A percentile compares a stretch with the other conserved stretches of the same genome.
These are phyloP conservation scores for Myotis vivesi DNA, from an alignment of 2,797 vertebrate species.

Conservation along the genomic window DNA sequence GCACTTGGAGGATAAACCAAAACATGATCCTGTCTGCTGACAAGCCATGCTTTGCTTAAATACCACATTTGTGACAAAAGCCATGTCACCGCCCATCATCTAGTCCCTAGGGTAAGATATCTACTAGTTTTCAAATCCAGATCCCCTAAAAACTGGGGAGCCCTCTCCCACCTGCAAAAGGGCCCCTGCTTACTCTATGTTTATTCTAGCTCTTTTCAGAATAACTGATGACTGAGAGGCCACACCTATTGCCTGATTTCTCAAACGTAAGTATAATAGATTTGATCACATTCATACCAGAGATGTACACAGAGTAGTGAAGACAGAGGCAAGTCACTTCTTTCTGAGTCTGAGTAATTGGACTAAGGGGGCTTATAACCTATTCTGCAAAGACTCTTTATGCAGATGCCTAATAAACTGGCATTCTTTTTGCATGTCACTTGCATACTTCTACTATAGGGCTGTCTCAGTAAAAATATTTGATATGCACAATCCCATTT, in stretches of 20 bases:
- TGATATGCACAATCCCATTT: not conserved
- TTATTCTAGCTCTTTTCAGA: not conserved
- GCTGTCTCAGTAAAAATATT: not conserved
- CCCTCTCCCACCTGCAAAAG: not conserved
- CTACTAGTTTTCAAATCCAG: not conserved
- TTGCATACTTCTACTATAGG: not conserved
- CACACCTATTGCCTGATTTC: not conserved
- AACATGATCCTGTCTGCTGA: not conserved
- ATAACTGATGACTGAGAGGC: not conserved
- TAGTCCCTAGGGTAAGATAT: not conserved
- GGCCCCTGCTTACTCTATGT: not conserved
- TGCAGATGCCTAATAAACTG: not conserved
- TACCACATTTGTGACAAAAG: not conserved
- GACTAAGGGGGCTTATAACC: not conserved
- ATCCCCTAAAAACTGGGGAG: not conserved
- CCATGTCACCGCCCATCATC: not conserved
- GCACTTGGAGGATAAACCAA: not conserved
- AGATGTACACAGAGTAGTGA: not conserved
- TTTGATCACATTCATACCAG: not conserved
- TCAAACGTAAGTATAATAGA: not conserved
- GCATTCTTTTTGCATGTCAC: slow-evolving; percentile 15
- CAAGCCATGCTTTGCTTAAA: not conserved
- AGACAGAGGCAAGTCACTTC: not conserved
- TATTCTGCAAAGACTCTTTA: not conserved
- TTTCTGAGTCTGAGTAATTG: not conserved